These are phyloP conservation scores for Amphiprion percula DNA, from an alignment of 2,113 vertebrate genomes.

Conservation along the genomic window DNA sequence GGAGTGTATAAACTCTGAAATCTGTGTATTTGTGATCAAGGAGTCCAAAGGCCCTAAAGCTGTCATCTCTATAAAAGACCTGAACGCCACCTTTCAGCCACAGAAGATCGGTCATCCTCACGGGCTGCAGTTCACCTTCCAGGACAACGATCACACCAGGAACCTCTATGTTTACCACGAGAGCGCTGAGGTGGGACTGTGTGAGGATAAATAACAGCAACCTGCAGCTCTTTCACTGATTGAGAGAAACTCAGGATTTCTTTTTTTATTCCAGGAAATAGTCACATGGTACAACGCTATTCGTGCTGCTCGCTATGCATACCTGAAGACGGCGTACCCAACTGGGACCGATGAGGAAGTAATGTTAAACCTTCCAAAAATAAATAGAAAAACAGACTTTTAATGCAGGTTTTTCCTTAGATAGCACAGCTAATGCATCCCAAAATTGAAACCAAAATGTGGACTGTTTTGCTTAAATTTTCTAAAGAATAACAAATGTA, in stretches of 20 bases:
- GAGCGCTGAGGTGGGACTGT: constrained; percentile 86
- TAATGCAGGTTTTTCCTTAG: no score
- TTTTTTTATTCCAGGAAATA: constrained; percentile 87
- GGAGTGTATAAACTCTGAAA: neutral
- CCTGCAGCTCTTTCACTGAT: neutral
- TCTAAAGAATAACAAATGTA: neutral
- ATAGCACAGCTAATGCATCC: no score
- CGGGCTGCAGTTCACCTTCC: constrained; percentile 92
- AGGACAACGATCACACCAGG: constrained; percentile 80
- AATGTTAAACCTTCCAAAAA: constrained; percentile 23
- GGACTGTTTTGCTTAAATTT: no score
- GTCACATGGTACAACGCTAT: constrained; percentile 95
- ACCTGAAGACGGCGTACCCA: constrained; percentile 90
- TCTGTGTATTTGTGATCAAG: constrained; percentile 56
- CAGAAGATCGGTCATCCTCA: constrained; percentile 90
- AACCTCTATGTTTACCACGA: constrained; percentile 94
- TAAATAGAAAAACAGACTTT: neutral
- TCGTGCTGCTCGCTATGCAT: constrained; percentile 89
- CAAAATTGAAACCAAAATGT: no score
- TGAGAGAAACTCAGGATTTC: constrained; percentile 9
- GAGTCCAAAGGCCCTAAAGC: constrained; percentile 90
- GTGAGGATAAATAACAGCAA: neutral
- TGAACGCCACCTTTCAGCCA: constrained; percentile 93
- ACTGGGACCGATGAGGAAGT: constrained; percentile 88
- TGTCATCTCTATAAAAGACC: constrained; percentile 86